Conservation (phyloP, 1,140 invertebrate genomes). For the Pseudomyrmex sp. region DNA sequence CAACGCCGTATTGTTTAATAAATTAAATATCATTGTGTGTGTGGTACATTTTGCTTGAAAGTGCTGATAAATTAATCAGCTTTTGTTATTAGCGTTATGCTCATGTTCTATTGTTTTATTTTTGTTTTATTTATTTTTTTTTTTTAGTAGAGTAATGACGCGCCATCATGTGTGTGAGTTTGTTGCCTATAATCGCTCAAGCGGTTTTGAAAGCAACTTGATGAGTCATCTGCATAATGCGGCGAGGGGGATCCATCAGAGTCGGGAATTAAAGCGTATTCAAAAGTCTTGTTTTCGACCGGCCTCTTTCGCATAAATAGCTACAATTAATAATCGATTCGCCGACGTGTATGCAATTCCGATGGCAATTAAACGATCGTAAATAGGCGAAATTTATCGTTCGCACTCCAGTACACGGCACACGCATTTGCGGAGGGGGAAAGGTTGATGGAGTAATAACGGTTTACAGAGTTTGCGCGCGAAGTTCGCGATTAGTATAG, state of each 20-base stretch:
- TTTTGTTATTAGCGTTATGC: background rate
- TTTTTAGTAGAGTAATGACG: background rate
- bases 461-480: constrained; percentile 1
- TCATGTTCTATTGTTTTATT: no score
- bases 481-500: background rate
- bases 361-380: constrained; percentile 35
- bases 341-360: constrained; percentile 21
- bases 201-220: background rate
- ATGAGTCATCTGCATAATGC: constrained; percentile 21
- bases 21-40: no score
- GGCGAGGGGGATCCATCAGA: background rate
- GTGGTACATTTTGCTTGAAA: background rate
- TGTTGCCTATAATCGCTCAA: background rate
- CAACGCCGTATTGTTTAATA: no score
- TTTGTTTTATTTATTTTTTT: background rate
- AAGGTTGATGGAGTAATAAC: constrained; percentile 41
- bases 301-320: constrained; percentile 21
- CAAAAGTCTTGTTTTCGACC: constrained; percentile 4
- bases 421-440: background rate
- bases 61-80: background rate
- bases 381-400: constrained; percentile 33
- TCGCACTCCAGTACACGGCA: background rate
- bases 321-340: constrained; percentile 44
- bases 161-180: background rate
- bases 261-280: constrained; percentile 15